phyloP scores from a whole-genome alignment of 1,140 invertebrate species.

The Penaeus indicus region DNA sequence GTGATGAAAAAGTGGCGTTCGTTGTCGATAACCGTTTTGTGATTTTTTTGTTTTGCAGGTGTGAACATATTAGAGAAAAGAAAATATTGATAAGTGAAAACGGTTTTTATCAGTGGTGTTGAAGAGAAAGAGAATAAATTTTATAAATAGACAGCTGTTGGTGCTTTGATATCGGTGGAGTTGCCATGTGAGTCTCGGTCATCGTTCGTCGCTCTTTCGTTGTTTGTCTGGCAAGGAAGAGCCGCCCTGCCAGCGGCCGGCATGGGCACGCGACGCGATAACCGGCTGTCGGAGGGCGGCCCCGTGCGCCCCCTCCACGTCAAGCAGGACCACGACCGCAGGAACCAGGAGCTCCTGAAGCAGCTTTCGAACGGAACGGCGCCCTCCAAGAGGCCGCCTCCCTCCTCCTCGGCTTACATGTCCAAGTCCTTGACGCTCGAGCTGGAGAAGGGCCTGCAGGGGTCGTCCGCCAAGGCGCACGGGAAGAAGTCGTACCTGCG shows the following conservation, averaged over 20 bases:
- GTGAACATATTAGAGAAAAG: too few species aligned
- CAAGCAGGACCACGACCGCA: conserved; percentile 41
- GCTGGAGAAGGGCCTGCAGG: conserved; percentile 27
- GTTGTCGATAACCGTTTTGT: too few species aligned
- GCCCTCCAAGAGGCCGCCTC: not conserved
- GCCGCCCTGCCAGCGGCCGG: not conserved
- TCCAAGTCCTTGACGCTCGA: conserved; percentile 10
- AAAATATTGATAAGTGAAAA: too few species aligned
- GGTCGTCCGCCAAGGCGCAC: not conserved
- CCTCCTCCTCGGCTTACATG: conserved; percentile 3
- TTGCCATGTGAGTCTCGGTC: too few species aligned
- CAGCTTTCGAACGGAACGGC: conserved; percentile 1
- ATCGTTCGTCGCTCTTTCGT: not conserved
- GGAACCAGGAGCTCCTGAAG: conserved; percentile 55
- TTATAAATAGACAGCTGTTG: too few species aligned
- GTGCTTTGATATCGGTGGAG: too few species aligned
- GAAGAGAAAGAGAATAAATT: too few species aligned
- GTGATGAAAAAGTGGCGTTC: too few species aligned
- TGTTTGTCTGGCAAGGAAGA: too few species aligned
- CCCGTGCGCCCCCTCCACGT: not conserved
- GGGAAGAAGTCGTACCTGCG: conserved; percentile 41
- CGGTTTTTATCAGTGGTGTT: too few species aligned
- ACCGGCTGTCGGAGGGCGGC: not conserved
- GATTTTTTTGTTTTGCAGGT: too few species aligned
- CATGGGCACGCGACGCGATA: conserved; percentile 23